Base-by-base conservation (phyloP, 2,888 invertebrate species). In the Hypsopygia costalis region DNA sequence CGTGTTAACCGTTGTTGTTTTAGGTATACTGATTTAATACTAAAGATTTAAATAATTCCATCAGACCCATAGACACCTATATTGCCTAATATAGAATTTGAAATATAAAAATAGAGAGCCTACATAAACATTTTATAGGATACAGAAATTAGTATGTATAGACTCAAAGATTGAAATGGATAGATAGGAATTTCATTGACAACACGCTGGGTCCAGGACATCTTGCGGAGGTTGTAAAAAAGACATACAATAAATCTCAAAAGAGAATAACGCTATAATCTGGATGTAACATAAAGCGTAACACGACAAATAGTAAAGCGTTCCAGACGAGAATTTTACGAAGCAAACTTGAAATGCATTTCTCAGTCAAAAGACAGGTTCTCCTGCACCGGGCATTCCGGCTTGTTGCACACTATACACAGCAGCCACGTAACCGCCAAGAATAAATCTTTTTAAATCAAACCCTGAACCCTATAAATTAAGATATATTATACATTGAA, bases 341-440 rank as follows among this genome's bases (percentile, higher is more conserved):
- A 69, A 73, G 69, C 67, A 65, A 63, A 70, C 73, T 64, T 73
- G 65, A 72, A 75, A 75, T 71, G 65, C 69, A 72, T 69, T 65
- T 69, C 74, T 70, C 69, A 70, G 73, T 56, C 69, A 62, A 61
- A 58, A 62, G 81, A 85, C 86, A 80, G 85, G 86, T 87, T 85
- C 73, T 62, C 54, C 66, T 42, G 69, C 70, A 73, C 71, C 79
- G 71, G 81, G 76, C 81, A 85, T 81, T 79, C 86, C 81, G 63
- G 71, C 72, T 63, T 65, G 69, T 53, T 70, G 64, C 70, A 55
- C 47, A 34, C 31, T 6, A 36, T 46, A 4, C 16, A 16, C 3
- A 16, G 34, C 48, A 70, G 69, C 56, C 66, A 54, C 63, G 44
- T 50, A 74, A 66, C 46, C 44, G 36, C 55, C 63, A 47, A 52